phyloP scores from a whole-genome alignment of 2,888 invertebrate species.

The Phania funesta region DNA sequence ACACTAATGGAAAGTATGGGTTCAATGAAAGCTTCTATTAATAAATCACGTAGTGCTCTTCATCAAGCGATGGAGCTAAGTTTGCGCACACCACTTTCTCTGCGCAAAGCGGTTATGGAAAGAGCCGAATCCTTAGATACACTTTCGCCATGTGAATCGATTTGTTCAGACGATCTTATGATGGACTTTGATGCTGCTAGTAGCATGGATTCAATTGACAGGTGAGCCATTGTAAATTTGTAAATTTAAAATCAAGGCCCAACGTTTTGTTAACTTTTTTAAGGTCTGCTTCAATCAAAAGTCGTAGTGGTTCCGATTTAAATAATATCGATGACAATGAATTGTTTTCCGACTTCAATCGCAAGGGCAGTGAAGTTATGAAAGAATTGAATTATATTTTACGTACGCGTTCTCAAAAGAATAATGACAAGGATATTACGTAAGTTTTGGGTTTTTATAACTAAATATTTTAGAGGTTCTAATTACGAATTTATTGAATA shows the following conservation, averaged over 20 bases:
- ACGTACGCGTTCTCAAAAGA: constrained; percentile 78
- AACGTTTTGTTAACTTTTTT: constrained; percentile 40
- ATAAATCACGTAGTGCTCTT: constrained; percentile 76
- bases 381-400: constrained; percentile 83
- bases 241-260: neutral
- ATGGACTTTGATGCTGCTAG: constrained; percentile 87
- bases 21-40: constrained; percentile 75
- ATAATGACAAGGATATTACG: constrained; percentile 76
- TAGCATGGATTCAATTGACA: constrained; percentile 80
- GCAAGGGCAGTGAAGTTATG: constrained; percentile 81
- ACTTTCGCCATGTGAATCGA: constrained; percentile 90
- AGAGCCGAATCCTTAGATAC: constrained; percentile 89
- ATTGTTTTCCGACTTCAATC: constrained; percentile 81
- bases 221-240: constrained; percentile 68
- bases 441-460: constrained; percentile 48
- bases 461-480: too few relatives aligned
- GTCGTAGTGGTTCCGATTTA: constrained; percentile 81
- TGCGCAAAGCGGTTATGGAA: constrained; percentile 81
- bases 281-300: constrained; percentile 76
- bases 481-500: too few relatives aligned
- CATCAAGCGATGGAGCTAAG: constrained; percentile 80
- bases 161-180: constrained; percentile 93
- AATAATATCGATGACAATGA: constrained; percentile 82
- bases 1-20: constrained; percentile 79
- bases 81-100: constrained; percentile 77